Base-by-base conservation (phyloP, 2,797 vertebrate species). In the Rallus crepitans region DNA sequence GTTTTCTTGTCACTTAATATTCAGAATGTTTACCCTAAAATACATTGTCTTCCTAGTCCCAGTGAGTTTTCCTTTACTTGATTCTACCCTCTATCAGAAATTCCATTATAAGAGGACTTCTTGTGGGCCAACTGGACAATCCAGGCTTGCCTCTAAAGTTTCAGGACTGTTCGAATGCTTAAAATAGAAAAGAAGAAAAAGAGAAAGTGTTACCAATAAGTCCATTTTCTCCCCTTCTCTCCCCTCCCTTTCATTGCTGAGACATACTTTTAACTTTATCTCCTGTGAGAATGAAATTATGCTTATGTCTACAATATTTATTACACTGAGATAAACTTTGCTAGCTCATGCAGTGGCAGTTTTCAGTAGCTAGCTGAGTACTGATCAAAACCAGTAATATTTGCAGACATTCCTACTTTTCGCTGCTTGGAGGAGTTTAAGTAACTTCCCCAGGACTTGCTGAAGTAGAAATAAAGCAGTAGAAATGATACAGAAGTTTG, bases 161-260 rank as follows among this genome's bases (percentile, higher is more conserved):
- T 98, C 81, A 99, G 97, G 82, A 99, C 98, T 5, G 98, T 80
- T 89, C 99, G 98, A 96, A 99, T 98, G 92, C 99, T 99, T 98
- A 81, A 89, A 95, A 75, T 75, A 52, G 42, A 88, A 72, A 79
- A 87, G 30, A 66, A 81, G 60, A 30, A 69, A 12, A 28, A 52
- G 65, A 50, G 24, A 23, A 23, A 27, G 35, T 80, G 16, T 77
- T 90, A 95, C 6, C 15, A 83, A 1, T 5, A 76, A 72, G 47
- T 82, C 42, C 16, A 4, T 59, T 73, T 73, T 76, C 23, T 71
- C 40, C 12, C 17, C 42, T 20, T 47, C 47, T 47, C 47, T 47
- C 47, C 45, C 45, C 45, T 47, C 45, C 47, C 42, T 45, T 45
- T 87, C 15, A 52, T 20, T 82, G 24, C 57, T 33, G 7, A 93